Conservation (phyloP, 2,113 vertebrate species). For the Macrotis lagotis region DNA sequence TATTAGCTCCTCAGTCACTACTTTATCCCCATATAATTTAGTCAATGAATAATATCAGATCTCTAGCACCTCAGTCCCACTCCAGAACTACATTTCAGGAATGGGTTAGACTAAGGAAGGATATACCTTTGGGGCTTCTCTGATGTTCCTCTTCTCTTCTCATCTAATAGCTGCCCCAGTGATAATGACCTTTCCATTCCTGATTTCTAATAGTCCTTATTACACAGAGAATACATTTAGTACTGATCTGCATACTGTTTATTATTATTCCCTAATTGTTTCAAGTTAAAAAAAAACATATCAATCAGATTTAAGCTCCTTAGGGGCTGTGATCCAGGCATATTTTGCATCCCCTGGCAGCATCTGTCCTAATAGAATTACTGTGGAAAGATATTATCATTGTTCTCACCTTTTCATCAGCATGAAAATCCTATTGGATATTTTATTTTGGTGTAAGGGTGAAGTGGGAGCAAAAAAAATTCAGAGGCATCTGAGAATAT, state of each 20-base stretch:
- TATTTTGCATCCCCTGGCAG: neutral
- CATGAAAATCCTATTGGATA: neutral
- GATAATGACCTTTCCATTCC: neutral
- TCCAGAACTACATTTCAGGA: neutral
- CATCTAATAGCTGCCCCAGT: neutral
- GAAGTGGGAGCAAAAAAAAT: neutral
- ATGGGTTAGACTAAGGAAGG: neutral
- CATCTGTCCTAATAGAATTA: neutral
- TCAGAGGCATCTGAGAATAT: neutral
- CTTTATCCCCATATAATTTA: neutral
- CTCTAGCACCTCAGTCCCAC: neutral
- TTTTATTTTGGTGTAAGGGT: neutral
- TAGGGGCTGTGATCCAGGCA: neutral
- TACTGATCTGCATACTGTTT: neutral
- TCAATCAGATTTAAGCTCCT: neutral
- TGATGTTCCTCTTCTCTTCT: neutral
- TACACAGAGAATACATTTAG: neutral
- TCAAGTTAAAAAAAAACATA: neutral
- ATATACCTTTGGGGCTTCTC: neutral
- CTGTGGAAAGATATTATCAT: neutral
- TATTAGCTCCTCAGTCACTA: neutral
- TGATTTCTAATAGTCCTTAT: neutral
- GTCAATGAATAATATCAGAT: neutral
- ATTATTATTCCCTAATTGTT: neutral
- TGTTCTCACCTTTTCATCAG: neutral